These are phyloP conservation scores for Ovis canadensis DNA, from an alignment of 2,113 vertebrate genomes.

Conservation along the genomic window DNA sequence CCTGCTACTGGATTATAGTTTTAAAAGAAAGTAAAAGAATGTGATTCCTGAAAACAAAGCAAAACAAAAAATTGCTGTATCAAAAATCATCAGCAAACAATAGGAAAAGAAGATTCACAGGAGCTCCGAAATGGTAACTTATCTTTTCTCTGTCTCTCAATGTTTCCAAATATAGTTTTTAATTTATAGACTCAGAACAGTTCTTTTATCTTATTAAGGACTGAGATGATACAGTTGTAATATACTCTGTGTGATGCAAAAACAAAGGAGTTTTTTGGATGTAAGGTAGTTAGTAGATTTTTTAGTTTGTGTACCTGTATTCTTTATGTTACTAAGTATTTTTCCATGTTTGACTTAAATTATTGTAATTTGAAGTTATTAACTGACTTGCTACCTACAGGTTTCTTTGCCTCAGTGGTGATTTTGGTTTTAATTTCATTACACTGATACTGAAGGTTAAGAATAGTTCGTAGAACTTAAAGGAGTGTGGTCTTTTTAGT, in stretches of 20 bases:
- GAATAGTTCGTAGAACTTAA: neutral
- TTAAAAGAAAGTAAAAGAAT: slow-evolving; percentile 8
- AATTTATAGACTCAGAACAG: neutral
- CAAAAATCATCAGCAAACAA: neutral
- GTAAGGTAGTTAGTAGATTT: neutral
- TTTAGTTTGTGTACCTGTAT: neutral
- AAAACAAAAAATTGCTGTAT: neutral
- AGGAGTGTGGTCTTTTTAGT: neutral
- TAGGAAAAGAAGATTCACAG: slow-evolving; percentile 9
- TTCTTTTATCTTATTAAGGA: neutral
- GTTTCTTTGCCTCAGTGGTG: neutral
- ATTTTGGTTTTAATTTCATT: neutral
- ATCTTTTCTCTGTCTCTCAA: neutral
- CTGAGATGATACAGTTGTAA: neutral
- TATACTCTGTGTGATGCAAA: neutral
- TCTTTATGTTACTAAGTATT: neutral
- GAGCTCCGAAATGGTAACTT: slow-evolving; percentile 47
- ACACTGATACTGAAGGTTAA: neutral
- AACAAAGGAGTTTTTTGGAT: neutral
- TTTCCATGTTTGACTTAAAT: neutral
- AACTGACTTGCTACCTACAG: neutral
- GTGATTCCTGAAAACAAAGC: neutral
- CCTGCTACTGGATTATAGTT: neutral
- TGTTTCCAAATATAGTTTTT: neutral
- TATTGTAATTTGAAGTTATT: neutral